Evolutionary conservation across 2,888 invertebrate genomes (phyloP).

Genomic region (Dione juno): DNA sequence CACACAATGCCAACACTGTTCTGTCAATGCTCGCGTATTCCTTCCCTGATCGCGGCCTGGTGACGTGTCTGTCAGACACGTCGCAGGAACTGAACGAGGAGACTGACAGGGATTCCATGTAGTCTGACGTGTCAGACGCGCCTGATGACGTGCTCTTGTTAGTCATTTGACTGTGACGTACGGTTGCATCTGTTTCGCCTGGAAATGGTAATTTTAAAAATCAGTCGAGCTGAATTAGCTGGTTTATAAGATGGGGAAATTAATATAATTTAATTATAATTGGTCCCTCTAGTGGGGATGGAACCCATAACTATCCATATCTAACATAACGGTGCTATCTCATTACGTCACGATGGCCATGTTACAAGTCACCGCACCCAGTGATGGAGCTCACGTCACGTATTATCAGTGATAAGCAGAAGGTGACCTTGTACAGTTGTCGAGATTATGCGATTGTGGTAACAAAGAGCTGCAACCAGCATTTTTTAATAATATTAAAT

Average conservation of each 20-base stretch:
- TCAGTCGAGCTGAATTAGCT: background rate
- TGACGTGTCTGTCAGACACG: slow-evolving; percentile 76
- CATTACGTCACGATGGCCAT: background rate
- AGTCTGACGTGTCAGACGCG: slow-evolving; percentile 89
- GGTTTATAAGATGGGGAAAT: too few species aligned
- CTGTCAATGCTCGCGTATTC: slow-evolving; percentile 77
- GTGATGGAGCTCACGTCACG: background rate
- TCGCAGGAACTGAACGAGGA: slow-evolving; percentile 88
- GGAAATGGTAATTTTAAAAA: slow-evolving; percentile 42
- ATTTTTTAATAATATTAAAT: background rate
- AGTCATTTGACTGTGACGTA: slow-evolving; percentile 83
- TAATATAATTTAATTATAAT: too few species aligned
- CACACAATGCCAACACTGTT: slow-evolving; percentile 57
- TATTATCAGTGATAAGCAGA: slow-evolving; percentile 6
- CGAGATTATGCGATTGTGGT: background rate
- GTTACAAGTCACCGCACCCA: background rate
- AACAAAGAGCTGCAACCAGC: background rate
- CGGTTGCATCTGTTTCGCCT: slow-evolving; percentile 77
- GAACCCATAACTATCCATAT: too few species aligned
- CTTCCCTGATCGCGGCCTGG: slow-evolving; percentile 74
- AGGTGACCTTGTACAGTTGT: background rate
- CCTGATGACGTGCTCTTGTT: slow-evolving; percentile 86
- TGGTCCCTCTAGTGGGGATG: too few species aligned
- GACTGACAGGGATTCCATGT: slow-evolving; percentile 88
- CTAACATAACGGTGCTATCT: too few species aligned